Evolutionary conservation across 2,797 vertebrate species (phyloP).

Genomic region (Sebastes oblongus): DNA sequence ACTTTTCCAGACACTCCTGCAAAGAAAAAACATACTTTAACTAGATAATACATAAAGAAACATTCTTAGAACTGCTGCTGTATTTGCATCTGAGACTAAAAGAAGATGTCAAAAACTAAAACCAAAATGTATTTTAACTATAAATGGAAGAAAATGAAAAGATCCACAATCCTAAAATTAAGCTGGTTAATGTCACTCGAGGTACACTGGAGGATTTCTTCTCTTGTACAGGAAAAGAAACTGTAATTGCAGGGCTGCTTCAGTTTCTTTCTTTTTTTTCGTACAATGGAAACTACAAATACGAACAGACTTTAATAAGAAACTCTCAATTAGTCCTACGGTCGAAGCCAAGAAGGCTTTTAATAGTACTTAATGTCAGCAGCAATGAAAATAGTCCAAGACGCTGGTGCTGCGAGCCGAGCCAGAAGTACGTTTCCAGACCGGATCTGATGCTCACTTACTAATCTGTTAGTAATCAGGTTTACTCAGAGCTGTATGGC

Average conservation of each 20-base stretch:
- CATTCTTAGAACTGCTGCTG: background rate
- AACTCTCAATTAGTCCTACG: conserved; percentile 69
- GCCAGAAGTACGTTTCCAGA: conserved; percentile 49
- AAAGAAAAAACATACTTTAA: conserved; percentile 38
- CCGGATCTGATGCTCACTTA: conserved; percentile 46
- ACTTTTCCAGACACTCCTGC: conserved; percentile 95
- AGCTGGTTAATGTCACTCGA: conserved; percentile 50
- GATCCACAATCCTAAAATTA: conserved; percentile 1
- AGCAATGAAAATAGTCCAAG: conserved; percentile 58
- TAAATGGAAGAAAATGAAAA: conserved; percentile 28
- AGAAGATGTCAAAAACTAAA: background rate
- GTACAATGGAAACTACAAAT: conserved; percentile 78
- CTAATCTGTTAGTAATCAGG: conserved; percentile 65
- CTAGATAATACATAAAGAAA: background rate
- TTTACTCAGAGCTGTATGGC: conserved; percentile 32
- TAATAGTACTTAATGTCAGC: conserved; percentile 70
- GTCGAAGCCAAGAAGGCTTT: conserved; percentile 65
- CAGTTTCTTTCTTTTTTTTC: conserved; percentile 30
- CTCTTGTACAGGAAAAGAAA: conserved; percentile 47
- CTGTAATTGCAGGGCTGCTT: conserved; percentile 60
- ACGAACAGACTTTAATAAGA: conserved; percentile 72
- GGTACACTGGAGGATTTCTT: conserved; percentile 6
- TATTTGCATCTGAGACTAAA: background rate
- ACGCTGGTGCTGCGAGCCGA: background rate
- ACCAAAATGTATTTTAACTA: conserved; percentile 22